phyloP scores from a whole-genome alignment of 2,113 vertebrate species.

The Sylvia atricapilla region DNA sequence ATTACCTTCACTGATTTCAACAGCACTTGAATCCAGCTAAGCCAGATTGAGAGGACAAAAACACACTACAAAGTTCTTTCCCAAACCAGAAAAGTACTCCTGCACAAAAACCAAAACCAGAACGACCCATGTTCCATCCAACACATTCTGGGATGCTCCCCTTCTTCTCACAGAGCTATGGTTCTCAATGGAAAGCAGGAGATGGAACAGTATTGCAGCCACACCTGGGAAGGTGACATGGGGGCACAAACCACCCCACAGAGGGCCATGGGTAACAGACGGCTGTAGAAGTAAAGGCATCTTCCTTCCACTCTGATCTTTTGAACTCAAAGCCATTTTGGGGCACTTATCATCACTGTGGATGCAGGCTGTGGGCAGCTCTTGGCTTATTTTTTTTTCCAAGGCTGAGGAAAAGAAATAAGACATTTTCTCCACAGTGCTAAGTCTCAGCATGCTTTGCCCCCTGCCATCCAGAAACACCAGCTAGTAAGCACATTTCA shows the following conservation, averaged over 20 bases:
- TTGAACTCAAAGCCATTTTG: neutral
- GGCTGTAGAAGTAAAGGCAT: neutral
- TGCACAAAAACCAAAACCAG: neutral
- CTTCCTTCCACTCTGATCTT: neutral
- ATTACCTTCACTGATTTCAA: neutral
- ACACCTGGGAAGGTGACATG: neutral
- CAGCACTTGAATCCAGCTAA: neutral
- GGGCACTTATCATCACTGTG: neutral
- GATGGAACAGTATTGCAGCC: neutral
- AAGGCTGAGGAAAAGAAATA: neutral
- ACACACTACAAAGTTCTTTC: neutral
- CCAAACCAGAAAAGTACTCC: neutral
- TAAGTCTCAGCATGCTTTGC: neutral
- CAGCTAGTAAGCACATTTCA: neutral
- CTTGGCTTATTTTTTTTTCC: neutral
- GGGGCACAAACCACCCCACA: neutral
- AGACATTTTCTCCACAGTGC: neutral
- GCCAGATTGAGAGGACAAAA: neutral
- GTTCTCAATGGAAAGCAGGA: neutral
- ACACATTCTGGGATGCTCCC: neutral
- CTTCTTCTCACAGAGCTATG: neutral
- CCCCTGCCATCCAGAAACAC: neutral
- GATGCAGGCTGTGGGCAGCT: neutral
- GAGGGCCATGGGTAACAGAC: neutral
- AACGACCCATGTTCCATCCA: neutral